Evolutionary conservation across 2,797 vertebrate species (phyloP).

Genomic region (Carduelis carduelis): DNA sequence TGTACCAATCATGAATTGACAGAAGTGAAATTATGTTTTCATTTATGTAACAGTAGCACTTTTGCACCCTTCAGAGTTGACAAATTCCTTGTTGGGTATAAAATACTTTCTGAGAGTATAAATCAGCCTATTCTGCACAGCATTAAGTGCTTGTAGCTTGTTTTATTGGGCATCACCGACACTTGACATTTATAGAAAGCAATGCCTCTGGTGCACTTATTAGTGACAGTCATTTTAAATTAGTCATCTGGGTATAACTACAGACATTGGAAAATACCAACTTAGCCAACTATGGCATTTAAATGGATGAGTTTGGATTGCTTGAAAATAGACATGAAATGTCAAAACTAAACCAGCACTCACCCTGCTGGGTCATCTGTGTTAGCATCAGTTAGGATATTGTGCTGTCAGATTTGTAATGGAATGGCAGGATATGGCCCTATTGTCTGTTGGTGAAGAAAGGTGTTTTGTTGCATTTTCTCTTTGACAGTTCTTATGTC

Average conservation of each 20-base stretch:
- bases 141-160: background rate
- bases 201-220: background rate
- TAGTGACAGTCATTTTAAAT: background rate
- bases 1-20: background rate
- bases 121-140: background rate
- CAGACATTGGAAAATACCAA: background rate
- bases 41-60: background rate
- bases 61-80: background rate
- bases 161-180: background rate
- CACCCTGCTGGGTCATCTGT: rapidly evolving
- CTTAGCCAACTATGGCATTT: background rate
- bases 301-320: background rate
- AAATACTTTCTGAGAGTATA: background rate
- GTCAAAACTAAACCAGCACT: background rate
- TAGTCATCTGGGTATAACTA: background rate
- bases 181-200: background rate
- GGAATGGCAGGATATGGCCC: background rate
- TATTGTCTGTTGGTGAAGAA: background rate
- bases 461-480: background rate
- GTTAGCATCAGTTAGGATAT: background rate
- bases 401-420: background rate
- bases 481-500: background rate
- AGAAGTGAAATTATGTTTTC: background rate
- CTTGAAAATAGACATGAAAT: background rate
- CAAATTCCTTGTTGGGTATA: background rate